These are phyloP conservation scores for Osmerus mordax DNA, from an alignment of 2,113 vertebrate genomes.

Conservation along the genomic window DNA sequence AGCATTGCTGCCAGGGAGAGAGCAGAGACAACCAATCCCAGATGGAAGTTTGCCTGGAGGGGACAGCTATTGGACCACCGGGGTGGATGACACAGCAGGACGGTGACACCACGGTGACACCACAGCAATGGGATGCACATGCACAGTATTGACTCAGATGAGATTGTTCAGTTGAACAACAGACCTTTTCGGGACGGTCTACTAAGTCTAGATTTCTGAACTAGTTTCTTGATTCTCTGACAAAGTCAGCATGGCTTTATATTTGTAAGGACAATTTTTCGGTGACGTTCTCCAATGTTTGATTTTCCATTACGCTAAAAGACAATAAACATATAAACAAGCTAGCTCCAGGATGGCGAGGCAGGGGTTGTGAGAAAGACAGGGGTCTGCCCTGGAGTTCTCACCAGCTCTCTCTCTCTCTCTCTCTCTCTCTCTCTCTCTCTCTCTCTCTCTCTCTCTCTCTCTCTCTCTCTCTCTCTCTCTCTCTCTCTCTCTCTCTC, in stretches of 20 bases:
- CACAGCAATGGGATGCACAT: conserved; percentile 15
- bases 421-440: background rate
- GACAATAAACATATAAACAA: conserved; percentile 62
- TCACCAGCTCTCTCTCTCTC: conserved; percentile 8
- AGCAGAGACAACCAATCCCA: conserved; percentile 60
- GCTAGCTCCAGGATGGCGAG: conserved; percentile 47
- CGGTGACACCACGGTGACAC: conserved; percentile 7
- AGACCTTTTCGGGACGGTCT: background rate
- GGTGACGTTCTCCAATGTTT: conserved; percentile 33
- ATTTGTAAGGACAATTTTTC: conserved; percentile 32
- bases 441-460: background rate
- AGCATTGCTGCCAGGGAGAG: conserved; percentile 47
- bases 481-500: background rate
- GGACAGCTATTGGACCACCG: conserved; percentile 63
- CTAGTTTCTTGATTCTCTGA: background rate
- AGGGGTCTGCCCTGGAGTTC: conserved; percentile 16
- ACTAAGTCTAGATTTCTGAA: conserved; percentile 12
- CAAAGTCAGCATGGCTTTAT: conserved; percentile 10
- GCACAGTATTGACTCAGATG: conserved; percentile 11
- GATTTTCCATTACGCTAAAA: conserved; percentile 56
- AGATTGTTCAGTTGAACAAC: background rate
- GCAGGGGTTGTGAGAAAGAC: conserved; percentile 55
- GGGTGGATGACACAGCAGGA: conserved; percentile 46
- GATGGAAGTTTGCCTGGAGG: conserved; percentile 55
- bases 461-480: background rate